Percentiles rank a stretch among this genome's conserved stretches.
Evolutionary conservation across 2,797 vertebrate species (phyloP).

Genomic region (Buceros bicornis): DNA sequence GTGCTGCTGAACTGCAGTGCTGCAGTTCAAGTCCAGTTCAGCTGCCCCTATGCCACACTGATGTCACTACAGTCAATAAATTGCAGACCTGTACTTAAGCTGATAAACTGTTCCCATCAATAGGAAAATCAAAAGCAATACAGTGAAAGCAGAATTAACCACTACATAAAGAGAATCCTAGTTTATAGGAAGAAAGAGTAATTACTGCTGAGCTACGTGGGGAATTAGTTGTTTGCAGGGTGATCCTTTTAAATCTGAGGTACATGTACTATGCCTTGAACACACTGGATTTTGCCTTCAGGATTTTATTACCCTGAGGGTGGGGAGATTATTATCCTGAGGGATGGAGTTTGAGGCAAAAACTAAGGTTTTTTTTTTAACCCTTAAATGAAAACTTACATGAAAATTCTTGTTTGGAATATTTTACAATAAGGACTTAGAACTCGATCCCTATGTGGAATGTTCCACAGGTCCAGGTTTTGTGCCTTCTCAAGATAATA

Average conservation of each 20-base stretch:
- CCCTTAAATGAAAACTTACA: background rate
- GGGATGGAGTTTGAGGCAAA: background rate
- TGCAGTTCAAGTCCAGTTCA: background rate
- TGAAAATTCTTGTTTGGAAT: background rate
- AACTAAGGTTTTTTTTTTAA: background rate
- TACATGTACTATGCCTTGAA: rapidly evolving
- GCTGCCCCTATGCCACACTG: background rate
- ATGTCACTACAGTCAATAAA: background rate
- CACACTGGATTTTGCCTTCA: background rate
- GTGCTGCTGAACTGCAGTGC: background rate
- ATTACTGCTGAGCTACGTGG: background rate
- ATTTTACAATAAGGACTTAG: background rate
- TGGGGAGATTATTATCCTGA: background rate
- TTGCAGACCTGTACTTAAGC: background rate
- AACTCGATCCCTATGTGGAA: too few relatives aligned
- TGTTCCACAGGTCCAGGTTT: background rate
- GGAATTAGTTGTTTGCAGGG: background rate
- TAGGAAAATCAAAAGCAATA: background rate
- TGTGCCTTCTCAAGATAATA: background rate
- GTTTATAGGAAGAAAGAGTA: background rate
- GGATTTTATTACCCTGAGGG: background rate
- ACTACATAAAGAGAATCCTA: background rate
- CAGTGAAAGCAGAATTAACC: background rate
- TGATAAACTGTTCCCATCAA: background rate
- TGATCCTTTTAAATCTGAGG: background rate